Conservation (phyloP, 1,140 invertebrate genomes). For the Trigoniulus corallinus region DNA sequence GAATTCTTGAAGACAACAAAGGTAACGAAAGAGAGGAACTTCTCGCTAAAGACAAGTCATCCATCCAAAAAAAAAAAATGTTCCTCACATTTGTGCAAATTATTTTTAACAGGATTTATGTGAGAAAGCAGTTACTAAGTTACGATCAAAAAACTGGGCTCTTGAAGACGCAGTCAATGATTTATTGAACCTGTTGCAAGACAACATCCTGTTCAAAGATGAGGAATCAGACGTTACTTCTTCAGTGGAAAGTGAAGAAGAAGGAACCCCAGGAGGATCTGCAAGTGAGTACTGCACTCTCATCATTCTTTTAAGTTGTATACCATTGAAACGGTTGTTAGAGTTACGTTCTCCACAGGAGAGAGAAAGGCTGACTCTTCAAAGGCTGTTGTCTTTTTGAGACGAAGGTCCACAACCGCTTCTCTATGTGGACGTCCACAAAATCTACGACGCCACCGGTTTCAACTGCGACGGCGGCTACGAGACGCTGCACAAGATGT, state of each 20-base stretch:
- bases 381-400: no score
- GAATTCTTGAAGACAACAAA: slow-evolving; percentile 69
- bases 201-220: slow-evolving; percentile 12
- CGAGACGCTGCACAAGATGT: not conserved
- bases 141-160: not conserved
- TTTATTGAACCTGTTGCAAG: not conserved
- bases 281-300: no score
- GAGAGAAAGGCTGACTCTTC: no score
- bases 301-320: no score
- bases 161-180: slow-evolving; percentile 2
- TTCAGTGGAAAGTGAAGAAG: not conserved
- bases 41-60: no score
- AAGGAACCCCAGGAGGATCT: not conserved
- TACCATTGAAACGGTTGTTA: no score
- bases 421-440: not conserved
- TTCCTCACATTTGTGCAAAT: not conserved
- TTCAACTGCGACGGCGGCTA: not conserved
- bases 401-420: not conserved
- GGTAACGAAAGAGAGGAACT: no score
- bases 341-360: no score
- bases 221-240: not conserved
- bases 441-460: not conserved
- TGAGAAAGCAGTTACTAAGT: slow-evolving; percentile 5
- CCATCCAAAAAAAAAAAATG: slow-evolving; percentile 7
- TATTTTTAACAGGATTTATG: slow-evolving; percentile 6